phyloP scores from a whole-genome alignment of 2,113 vertebrate genomes.

The Eidolon helvum region DNA sequence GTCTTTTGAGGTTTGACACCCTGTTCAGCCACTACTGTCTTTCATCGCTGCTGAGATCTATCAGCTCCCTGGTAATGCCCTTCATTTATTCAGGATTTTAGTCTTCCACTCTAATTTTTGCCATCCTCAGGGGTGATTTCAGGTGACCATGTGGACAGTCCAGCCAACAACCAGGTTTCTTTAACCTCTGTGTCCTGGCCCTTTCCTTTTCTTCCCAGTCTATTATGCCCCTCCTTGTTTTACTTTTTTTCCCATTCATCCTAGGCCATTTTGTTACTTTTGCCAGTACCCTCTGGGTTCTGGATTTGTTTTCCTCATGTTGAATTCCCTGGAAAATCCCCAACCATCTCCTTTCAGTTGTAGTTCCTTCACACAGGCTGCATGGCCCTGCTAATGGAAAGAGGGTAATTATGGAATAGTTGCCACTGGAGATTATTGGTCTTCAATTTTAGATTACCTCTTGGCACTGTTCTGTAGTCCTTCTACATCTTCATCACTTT shows the following conservation, averaged over 20 bases:
- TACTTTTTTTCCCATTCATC: neutral
- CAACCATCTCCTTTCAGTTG: slow-evolving; percentile 19
- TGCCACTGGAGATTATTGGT: neutral
- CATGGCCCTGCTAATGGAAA: neutral
- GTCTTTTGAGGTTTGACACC: neutral
- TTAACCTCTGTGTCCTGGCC: neutral
- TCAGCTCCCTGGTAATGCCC: neutral
- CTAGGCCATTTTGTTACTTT: slow-evolving; percentile 1
- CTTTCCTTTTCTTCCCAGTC: neutral
- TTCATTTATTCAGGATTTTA: neutral
- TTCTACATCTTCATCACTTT: neutral
- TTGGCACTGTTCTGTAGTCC: neutral
- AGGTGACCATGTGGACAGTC: neutral
- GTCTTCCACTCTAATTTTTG: neutral
- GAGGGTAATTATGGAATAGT: neutral
- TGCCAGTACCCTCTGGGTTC: neutral
- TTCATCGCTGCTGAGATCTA: neutral
- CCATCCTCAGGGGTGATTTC: neutral
- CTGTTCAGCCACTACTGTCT: neutral
- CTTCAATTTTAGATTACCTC: neutral
- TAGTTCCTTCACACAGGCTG: neutral
- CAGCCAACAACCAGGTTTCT: neutral
- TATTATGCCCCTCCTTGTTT: neutral
- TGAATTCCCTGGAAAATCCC: neutral
- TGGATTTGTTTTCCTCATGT: slow-evolving; percentile 17